Evolutionary conservation across 2,888 invertebrate genomes (phyloP), one percentile per base, ranked within the genome.

Genomic region (Syrphus vitripennis): DNA sequence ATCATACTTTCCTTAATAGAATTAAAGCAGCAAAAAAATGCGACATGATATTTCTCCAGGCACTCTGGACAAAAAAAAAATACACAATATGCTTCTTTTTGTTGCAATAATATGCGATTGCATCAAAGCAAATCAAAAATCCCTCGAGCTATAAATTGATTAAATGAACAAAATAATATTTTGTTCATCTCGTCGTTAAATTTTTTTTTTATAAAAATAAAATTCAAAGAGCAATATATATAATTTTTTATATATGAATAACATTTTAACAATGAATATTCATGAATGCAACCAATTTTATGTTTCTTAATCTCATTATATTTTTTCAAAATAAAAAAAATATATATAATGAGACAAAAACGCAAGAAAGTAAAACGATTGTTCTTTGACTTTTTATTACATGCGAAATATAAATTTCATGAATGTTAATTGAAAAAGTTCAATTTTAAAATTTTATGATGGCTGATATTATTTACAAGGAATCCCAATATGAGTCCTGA

Each of bases 61-160:
- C 48, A 31, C 5, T 16, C n/a, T n/a, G n/a, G n/a, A n/a, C n/a
- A n/a, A n/a, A n/a, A n/a, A 29, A 45, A 14, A 42, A 63, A 45
- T 12, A 48, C 12, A 65, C 29, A n/a, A 29, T 31, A 65, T 19
- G 31, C 45, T 45, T 26, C n/a, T 24, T 26, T 24, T 26, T 24
- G 26, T 45, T 45, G 12, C 63, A 26, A 63, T 34, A 21, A 34
- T 19, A 59, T 75, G 65, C 21, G n/a, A 55, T 42, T 34, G 76
- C 42, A 59, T 57, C 48, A 55, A n/a, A 71, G 26, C 21, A 55
- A 31, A 69, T 50, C 42, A 24, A 31, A 45, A 70, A 45, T 48
- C 29, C 50, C 50, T 59, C 10, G 4, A 55, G 59, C 42, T 3
- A 24, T 12, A 61, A 53, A 29, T 31, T 70, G 31, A 53, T 37